These are phyloP conservation scores for Cossypha dichroa DNA, from an alignment of 2,797 vertebrate species.

Conservation along the genomic window DNA sequence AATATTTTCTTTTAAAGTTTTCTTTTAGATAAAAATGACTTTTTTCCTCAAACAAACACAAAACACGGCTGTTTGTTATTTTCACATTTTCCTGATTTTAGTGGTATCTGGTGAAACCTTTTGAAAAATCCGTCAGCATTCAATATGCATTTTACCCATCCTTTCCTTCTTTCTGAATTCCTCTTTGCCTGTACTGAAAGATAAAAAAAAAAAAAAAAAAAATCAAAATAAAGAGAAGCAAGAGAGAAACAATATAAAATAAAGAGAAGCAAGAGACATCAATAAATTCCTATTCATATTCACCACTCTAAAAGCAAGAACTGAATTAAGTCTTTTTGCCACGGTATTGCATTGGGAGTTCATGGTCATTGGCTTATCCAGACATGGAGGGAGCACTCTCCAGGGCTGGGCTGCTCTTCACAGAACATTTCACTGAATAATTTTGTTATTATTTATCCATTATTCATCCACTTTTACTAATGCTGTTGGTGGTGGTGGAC, in stretches of 20 bases:
- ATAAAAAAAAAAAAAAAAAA: not conserved
- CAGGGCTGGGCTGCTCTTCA: not conserved
- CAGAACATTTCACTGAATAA: not conserved
- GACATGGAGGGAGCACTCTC: not conserved
- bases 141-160: not conserved
- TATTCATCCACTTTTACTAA: not conserved
- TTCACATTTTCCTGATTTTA: not conserved
- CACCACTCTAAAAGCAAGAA: not conserved
- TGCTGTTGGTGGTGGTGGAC: accelerated
- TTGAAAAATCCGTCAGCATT: not conserved
- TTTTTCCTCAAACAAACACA: not conserved
- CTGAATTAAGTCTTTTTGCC: not conserved
- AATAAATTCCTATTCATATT: not conserved
- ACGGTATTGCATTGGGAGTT: not conserved
- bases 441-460: not conserved
- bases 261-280: not conserved
- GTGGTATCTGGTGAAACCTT: not conserved
- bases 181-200: not conserved
- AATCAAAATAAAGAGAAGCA: not conserved
- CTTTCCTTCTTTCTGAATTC: not conserved
- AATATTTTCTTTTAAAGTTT: slow-evolving; percentile 2
- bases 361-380: not conserved
- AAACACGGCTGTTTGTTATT: not conserved
- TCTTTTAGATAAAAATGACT: not conserved
- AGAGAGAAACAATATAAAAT: not conserved